These are phyloP conservation scores for Dolichoris vasculosae DNA, from an alignment of 1,140 invertebrate species.

Conservation along the genomic window DNA sequence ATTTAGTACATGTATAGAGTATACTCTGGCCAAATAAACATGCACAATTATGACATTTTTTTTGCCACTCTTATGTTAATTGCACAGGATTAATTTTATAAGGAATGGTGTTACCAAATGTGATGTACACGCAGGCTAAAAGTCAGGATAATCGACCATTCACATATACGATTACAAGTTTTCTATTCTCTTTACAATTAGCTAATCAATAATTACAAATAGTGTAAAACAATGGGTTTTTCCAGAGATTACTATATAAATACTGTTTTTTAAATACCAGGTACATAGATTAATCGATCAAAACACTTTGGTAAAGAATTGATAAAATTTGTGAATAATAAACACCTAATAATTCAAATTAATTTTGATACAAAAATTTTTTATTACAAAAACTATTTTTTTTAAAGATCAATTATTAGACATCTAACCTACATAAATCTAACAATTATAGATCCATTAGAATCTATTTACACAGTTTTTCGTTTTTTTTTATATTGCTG, in stretches of 20 bases:
- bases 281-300: constrained; percentile 2
- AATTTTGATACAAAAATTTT: neutral
- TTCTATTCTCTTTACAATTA: constrained; percentile 28
- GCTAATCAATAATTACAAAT: constrained; percentile 2
- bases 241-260: constrained; percentile 16
- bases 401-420: constrained; percentile 36
- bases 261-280: constrained; percentile 13
- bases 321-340: neutral
- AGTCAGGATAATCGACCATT: constrained; percentile 34
- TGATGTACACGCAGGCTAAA: constrained; percentile 1
- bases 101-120: constrained; percentile 22
- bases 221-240: constrained; percentile 7
- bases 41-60: constrained; percentile 14
- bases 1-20: constrained; percentile 25
- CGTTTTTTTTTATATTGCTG: neutral
- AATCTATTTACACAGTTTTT: constrained; percentile 13
- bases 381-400: neutral
- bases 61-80: neutral
- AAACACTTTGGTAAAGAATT: constrained; percentile 6
- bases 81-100: constrained; percentile 27
- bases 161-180: neutral
- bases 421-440: neutral
- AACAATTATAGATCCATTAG: constrained; percentile 2
- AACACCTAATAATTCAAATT: constrained; percentile 14
- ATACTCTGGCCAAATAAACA: constrained; percentile 22